These are phyloP conservation scores for Synchiropus splendidus DNA, from an alignment of 2,113 vertebrate genomes.

Conservation along the genomic window DNA sequence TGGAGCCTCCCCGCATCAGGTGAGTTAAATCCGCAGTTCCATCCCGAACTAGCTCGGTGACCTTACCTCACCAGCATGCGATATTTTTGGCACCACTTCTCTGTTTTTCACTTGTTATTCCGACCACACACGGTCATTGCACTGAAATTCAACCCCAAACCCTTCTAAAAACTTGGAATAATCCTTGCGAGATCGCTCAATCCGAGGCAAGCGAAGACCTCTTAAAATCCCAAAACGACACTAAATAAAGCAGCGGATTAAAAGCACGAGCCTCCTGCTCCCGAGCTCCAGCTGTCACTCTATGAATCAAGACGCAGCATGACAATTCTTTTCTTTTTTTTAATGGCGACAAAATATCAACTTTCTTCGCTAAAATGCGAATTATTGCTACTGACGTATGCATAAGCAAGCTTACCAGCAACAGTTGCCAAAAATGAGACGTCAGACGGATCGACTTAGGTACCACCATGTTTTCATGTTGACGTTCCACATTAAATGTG, in stretches of 20 bases:
- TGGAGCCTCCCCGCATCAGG: slow-evolving; percentile 33
- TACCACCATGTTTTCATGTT: too few relatives aligned
- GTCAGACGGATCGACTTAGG: too few relatives aligned
- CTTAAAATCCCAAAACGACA: neutral
- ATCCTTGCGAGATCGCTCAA: neutral
- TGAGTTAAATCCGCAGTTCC: slow-evolving; percentile 24
- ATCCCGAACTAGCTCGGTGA: slow-evolving; percentile 1
- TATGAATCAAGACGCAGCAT: neutral
- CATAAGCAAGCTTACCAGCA: too few relatives aligned
- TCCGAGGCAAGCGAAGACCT: neutral
- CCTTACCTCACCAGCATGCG: neutral
- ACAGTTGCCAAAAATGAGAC: too few relatives aligned
- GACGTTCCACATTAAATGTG: too few relatives aligned
- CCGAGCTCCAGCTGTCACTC: slow-evolving; percentile 1
- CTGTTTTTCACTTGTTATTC: slow-evolving; percentile 6
- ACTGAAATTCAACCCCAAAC: neutral
- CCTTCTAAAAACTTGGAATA: too few relatives aligned
- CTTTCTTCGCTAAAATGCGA: too few relatives aligned
- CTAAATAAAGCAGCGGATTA: slow-evolving; percentile 4
- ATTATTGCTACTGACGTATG: too few relatives aligned
- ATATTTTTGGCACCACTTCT: neutral
- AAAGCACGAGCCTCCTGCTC: neutral
- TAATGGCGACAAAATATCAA: too few relatives aligned
- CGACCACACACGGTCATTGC: slow-evolving; percentile 15
- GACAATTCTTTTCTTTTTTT: too few relatives aligned